Percentiles rank a stretch among this genome's conserved stretches.
Evolutionary conservation across 2,888 invertebrate species (phyloP).

Genomic region (Lasius platythorax): DNA sequence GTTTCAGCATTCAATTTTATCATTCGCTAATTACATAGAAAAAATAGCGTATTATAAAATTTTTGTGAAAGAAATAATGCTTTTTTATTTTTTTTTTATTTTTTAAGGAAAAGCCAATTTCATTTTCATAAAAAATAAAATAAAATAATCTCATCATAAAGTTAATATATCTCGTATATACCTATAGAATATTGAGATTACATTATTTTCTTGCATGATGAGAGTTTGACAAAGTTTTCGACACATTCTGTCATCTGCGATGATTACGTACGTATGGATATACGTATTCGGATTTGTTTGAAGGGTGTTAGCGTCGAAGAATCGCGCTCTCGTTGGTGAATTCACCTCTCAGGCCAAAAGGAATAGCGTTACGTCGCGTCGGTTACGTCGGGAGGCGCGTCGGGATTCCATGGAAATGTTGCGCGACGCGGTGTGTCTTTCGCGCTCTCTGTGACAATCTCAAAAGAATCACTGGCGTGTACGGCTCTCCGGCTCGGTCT

Average conservation of each 20-base stretch:
- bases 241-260: conserved; percentile 36
- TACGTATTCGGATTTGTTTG: conserved; percentile 8
- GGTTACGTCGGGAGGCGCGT: background rate
- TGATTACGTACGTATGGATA: conserved; percentile 22
- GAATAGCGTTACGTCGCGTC: conserved; percentile 17
- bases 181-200: background rate
- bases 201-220: conserved; percentile 11
- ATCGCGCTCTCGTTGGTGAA: conserved; percentile 35
- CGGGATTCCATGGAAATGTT: conserved; percentile 34
- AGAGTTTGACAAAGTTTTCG: conserved; percentile 36
- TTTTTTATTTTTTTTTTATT: background rate
- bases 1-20: background rate
- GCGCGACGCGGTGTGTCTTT: conserved; percentile 50
- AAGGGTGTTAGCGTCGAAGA: conserved; percentile 15
- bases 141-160: background rate
- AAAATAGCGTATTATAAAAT: background rate
- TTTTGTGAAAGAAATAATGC: background rate
- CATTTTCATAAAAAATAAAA: background rate
- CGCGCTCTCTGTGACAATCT: conserved; percentile 46
- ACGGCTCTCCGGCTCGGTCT: conserved; percentile 28
- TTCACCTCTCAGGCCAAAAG: conserved; percentile 37
- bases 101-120: background rate
- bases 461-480: conserved; percentile 68
- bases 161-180: conserved; percentile 13
- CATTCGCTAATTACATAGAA: background rate